A percentile compares a stretch with the other conserved stretches of the same genome.
Conservation (phyloP, 2,888 invertebrate species). For the Dorcus parallelipipedus region DNA sequence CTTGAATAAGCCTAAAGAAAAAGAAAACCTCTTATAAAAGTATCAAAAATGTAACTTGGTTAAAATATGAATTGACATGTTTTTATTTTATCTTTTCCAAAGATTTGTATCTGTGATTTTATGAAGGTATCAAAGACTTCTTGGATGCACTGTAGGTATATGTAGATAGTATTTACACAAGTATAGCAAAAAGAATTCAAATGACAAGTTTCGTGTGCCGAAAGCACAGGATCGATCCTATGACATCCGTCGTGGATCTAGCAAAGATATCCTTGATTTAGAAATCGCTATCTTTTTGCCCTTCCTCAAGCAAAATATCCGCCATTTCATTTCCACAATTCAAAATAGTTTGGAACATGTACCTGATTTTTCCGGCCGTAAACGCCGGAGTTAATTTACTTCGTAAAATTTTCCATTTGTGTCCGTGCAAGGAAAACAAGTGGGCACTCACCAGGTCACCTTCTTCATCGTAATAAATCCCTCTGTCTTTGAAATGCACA, state of each 20-base stretch:
- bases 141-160: no score
- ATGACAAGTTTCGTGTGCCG: no score
- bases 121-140: no score
- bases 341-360: conserved; percentile 57
- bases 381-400: conserved; percentile 61
- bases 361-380: conserved; percentile 61
- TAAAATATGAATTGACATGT: no score
- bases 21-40: no score
- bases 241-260: conserved; percentile 57
- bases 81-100: no score
- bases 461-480: conserved; percentile 55
- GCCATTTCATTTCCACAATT: conserved; percentile 53
- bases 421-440: conserved; percentile 54
- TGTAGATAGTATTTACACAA: no score
- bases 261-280: conserved; percentile 51
- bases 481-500: conserved; percentile 62
- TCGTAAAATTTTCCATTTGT: conserved; percentile 59
- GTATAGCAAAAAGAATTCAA: no score
- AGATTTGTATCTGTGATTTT: no score
- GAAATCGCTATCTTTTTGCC: conserved; percentile 6
- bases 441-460: conserved; percentile 57
- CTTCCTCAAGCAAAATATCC: conserved; percentile 33
- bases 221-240: conserved; percentile 57
- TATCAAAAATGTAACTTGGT: no score
- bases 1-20: no score